Percentiles rank a stretch among this genome's conserved stretches.
These are phyloP conservation scores for Leptopilina drosophilae DNA, from an alignment of 2,888 invertebrate genomes.

Conservation along the genomic window DNA sequence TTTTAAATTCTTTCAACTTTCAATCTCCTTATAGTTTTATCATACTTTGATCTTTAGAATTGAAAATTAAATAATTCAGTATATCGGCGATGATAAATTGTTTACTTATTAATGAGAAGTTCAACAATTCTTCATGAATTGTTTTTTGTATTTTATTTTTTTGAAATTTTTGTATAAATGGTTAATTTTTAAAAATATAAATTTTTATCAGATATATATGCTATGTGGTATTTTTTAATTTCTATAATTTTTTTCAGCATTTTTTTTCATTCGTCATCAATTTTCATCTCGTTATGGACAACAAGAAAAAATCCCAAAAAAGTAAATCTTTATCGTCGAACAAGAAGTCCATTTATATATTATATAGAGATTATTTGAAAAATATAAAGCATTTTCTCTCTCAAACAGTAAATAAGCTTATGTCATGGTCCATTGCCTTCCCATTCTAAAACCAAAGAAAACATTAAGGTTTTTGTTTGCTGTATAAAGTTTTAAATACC, in stretches of 20 bases:
- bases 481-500: constrained; percentile 17
- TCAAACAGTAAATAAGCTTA: background rate
- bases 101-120: background rate
- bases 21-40: constrained; percentile 3
- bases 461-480: background rate
- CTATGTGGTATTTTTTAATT: too few species aligned
- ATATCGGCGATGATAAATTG: background rate
- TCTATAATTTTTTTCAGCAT: too few species aligned
- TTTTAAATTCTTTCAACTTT: background rate
- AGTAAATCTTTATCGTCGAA: background rate
- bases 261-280: too few species aligned
- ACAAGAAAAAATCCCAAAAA: too few species aligned
- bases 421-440: constrained; percentile 11
- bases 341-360: background rate
- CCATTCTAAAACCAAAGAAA: constrained; percentile 11
- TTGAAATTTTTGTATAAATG: too few species aligned
- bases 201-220: too few species aligned
- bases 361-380: background rate
- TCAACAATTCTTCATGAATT: background rate
- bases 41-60: background rate
- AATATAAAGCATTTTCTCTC: background rate
- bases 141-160: background rate
- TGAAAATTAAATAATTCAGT: background rate
- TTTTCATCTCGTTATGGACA: too few species aligned
- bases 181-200: too few species aligned